Evolutionary conservation across 2,797 vertebrate species (phyloP).

Genomic region (Sciaenops ocellatus): DNA sequence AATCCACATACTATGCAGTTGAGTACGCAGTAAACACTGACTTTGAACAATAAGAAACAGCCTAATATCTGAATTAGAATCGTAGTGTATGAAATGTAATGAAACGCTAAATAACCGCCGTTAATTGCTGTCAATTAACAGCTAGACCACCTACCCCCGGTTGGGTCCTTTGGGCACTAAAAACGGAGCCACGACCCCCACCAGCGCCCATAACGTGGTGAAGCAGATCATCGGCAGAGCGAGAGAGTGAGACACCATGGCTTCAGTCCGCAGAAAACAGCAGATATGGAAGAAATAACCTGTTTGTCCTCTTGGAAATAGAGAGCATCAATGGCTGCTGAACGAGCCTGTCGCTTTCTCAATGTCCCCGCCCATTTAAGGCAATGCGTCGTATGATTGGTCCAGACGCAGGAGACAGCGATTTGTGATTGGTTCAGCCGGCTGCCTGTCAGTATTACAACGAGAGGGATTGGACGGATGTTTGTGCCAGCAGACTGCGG

Average conservation of each 20-base stretch:
- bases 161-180: constrained; percentile 97
- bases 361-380: constrained; percentile 39
- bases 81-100: rapidly evolving
- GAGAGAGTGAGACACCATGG: constrained; percentile 94
- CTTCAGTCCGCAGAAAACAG: constrained; percentile 3
- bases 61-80: rapidly evolving
- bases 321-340: constrained; percentile 74
- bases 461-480: constrained; percentile 23
- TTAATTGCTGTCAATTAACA: constrained; percentile 26
- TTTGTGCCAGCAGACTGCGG: constrained; percentile 30
- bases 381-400: constrained; percentile 38
- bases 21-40: rapidly evolving
- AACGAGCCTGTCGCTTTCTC: constrained; percentile 14
- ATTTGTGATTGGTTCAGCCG: constrained; percentile 44
- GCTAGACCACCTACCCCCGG: constrained; percentile 88
- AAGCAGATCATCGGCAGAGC: constrained; percentile 95
- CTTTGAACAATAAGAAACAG: rapidly evolving
- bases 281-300: not conserved
- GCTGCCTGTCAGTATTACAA: constrained; percentile 56
- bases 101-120: not conserved
- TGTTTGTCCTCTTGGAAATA: constrained; percentile 17
- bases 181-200: constrained; percentile 94
- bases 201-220: constrained; percentile 94
- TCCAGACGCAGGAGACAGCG: rapidly evolving
- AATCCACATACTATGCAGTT: rapidly evolving